phyloP scores from a whole-genome alignment of 2,797 vertebrate genomes.

The Anabacerthia variegaticeps region DNA sequence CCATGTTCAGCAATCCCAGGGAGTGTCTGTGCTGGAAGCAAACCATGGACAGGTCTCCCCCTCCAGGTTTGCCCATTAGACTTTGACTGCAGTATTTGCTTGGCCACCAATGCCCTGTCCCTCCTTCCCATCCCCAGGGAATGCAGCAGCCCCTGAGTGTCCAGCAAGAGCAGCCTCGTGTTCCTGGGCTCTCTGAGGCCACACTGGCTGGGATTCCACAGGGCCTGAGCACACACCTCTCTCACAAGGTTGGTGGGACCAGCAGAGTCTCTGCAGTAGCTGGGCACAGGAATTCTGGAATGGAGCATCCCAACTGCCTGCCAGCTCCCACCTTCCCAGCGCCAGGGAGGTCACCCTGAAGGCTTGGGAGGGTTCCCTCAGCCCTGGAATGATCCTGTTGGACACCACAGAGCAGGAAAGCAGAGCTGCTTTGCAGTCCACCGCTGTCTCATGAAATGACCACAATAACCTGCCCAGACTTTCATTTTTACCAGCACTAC shows the following conservation, averaged over 20 bases:
- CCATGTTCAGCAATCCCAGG: not conserved
- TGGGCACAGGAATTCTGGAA: not conserved
- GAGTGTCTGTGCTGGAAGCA: not conserved
- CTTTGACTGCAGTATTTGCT: not conserved
- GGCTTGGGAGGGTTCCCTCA: not conserved
- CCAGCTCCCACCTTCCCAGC: not conserved
- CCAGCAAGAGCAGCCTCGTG: not conserved
- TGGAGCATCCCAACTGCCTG: not conserved
- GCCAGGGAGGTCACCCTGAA: not conserved
- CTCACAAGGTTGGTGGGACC: no score
- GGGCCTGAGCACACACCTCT: not conserved
- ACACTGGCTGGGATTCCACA: not conserved
- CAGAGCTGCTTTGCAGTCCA: not conserved
- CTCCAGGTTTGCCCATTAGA: not conserved
- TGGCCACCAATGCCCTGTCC: not conserved
- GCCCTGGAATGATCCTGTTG: accelerated
- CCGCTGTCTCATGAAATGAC: not conserved
- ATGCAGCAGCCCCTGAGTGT: accelerated
- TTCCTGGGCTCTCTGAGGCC: accelerated
- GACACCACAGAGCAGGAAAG: not conserved
- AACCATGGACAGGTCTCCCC: not conserved
- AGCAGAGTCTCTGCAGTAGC: not conserved
- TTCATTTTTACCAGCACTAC: not conserved
- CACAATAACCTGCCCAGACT: not conserved
- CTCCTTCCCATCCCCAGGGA: not conserved